Evolutionary conservation across 2,113 vertebrate genomes (phyloP).

Genomic region (Acanthisitta chloris): DNA sequence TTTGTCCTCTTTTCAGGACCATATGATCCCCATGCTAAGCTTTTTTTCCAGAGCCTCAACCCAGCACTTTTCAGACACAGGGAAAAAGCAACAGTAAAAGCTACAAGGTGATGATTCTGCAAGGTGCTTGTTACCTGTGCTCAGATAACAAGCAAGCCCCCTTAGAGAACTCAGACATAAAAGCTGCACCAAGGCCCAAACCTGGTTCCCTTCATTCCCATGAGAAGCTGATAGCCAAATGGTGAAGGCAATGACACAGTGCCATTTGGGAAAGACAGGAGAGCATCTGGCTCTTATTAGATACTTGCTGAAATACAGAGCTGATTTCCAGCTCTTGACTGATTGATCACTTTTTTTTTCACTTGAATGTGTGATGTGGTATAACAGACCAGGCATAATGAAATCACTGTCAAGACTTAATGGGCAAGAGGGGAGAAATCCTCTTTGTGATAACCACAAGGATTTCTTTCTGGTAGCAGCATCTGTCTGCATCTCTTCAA

Average conservation of each 20-base stretch:
- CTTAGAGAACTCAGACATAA: not conserved
- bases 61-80: not conserved
- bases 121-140: not conserved
- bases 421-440: not conserved
- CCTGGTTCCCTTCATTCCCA: not conserved
- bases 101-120: not conserved
- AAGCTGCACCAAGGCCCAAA: not conserved
- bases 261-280: not conserved
- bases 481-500: not conserved
- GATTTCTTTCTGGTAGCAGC: not conserved
- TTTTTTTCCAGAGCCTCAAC: not conserved
- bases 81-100: not conserved
- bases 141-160: not conserved
- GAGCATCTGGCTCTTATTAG: not conserved
- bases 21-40: fast-evolving
- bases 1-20: not conserved
- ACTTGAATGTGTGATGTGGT: not conserved
- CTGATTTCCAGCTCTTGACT: not conserved
- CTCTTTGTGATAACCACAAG: not conserved
- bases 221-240: not conserved
- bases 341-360: not conserved
- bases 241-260: not conserved
- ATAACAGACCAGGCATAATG: not conserved
- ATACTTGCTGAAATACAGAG: not conserved
- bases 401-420: not conserved